Percentiles rank a stretch among this genome's conserved stretches.
Evolutionary conservation across 2,797 vertebrate species (phyloP).

Genomic region (Paedocypris micromegethes): DNA sequence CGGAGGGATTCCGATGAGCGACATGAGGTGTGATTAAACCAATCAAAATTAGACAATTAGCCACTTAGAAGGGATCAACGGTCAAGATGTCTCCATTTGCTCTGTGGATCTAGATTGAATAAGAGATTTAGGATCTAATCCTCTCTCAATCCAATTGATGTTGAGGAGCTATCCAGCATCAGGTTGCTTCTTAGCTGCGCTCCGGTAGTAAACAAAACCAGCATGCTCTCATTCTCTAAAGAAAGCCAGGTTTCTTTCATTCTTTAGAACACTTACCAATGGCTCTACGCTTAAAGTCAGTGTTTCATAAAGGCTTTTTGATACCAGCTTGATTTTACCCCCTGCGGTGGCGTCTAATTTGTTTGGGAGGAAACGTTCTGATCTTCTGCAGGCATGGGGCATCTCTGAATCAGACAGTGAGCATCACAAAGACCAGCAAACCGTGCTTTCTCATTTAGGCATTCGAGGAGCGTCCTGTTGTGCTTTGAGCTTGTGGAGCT

Average conservation of each 20-base stretch:
- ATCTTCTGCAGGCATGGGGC: constrained; percentile 54
- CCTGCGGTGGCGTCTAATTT: constrained; percentile 52
- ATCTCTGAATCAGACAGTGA: constrained; percentile 54
- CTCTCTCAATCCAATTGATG: constrained; percentile 39
- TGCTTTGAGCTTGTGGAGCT: constrained; percentile 47
- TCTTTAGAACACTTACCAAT: neutral
- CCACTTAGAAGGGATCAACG: constrained; percentile 61
- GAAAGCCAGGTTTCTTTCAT: constrained; percentile 5
- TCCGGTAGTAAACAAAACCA: constrained; percentile 14
- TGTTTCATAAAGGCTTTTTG: constrained; percentile 54
- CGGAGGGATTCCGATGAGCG: constrained; percentile 29
- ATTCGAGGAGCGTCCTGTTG: constrained; percentile 35
- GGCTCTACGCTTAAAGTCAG: neutral
- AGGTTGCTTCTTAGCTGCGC: neutral
- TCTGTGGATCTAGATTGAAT: constrained; percentile 60
- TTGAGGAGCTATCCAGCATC: neutral
- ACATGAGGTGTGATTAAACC: constrained; percentile 41
- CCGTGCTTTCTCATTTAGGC: constrained; percentile 50
- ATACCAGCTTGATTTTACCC: constrained; percentile 44
- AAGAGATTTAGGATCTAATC: constrained; percentile 53
- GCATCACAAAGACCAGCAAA: constrained; percentile 51
- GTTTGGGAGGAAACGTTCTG: constrained; percentile 57
- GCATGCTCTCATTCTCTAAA: constrained; percentile 30
- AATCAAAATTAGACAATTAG: constrained; percentile 63
- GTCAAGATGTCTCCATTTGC: constrained; percentile 44